phyloP scores from a whole-genome alignment of 2,113 vertebrate genomes.

The Tenrec ecaudatus region DNA sequence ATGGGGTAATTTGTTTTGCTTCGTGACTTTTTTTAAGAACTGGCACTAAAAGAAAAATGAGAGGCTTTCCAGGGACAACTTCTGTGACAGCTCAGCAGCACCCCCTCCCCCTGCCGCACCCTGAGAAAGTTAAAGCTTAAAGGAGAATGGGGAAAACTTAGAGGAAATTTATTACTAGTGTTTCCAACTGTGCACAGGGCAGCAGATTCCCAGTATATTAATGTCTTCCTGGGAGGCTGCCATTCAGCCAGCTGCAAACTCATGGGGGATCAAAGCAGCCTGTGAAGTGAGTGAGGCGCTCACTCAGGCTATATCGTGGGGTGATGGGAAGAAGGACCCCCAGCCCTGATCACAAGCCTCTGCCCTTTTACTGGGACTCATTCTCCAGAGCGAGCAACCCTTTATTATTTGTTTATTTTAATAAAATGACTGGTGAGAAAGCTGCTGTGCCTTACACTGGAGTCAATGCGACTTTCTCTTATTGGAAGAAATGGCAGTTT shows the following conservation, averaged over 20 bases:
- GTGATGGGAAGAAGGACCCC: conserved; percentile 42
- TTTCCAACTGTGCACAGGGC: conserved; percentile 55
- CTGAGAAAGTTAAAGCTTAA: conserved; percentile 54
- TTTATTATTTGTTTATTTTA: neutral
- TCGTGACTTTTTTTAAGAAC: conserved; percentile 77
- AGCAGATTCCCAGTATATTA: conserved; percentile 6
- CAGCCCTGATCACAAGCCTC: neutral
- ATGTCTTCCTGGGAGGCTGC: conserved; percentile 40
- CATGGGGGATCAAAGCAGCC: neutral
- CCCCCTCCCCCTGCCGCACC: neutral
- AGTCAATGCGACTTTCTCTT: neutral
- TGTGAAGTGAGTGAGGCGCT: conserved; percentile 43
- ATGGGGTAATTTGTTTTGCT: conserved; percentile 78
- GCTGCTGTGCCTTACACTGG: too few relatives aligned
- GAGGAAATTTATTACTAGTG: conserved; percentile 62
- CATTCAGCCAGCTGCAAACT: conserved; percentile 3
- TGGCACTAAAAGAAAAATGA: conserved; percentile 70
- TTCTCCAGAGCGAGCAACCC: conserved; percentile 23
- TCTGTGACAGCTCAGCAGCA: conserved; percentile 58
- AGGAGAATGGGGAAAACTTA: conserved; percentile 6
- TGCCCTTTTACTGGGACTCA: conserved; percentile 47
- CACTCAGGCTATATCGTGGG: neutral
- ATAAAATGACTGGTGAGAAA: neutral
- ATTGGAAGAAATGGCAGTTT: neutral
- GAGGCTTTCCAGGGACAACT: conserved; percentile 63